Percentiles rank a stretch among this genome's conserved stretches.
Evolutionary conservation across 2,113 vertebrate genomes (phyloP).

Genomic region (Glaucomys volans): DNA sequence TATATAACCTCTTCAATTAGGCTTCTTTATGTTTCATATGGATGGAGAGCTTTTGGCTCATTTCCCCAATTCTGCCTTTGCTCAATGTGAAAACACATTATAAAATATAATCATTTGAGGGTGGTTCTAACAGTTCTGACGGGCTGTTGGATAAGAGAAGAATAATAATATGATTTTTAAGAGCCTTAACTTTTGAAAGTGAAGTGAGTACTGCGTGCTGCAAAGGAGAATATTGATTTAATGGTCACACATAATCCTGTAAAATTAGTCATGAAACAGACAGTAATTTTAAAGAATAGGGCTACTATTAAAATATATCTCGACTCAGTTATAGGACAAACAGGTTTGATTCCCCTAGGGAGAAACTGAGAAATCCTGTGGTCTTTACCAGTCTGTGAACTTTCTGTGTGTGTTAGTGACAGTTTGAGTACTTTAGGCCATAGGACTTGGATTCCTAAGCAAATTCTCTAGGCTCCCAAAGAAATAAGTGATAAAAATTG

Average conservation of each 20-base stretch:
- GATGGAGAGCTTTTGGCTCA: constrained; percentile 11
- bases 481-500: constrained; percentile 69
- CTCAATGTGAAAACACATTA: constrained; percentile 65
- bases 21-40: constrained; percentile 59
- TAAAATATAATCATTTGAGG: constrained; percentile 60
- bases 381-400: constrained; percentile 32
- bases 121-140: constrained; percentile 55
- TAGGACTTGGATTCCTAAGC: constrained; percentile 53
- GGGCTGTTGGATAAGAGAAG: constrained; percentile 40
- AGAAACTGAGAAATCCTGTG: constrained; percentile 27
- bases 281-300: constrained; percentile 72
- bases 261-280: constrained; percentile 77
- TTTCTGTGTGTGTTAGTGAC: constrained; percentile 46
- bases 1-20: constrained; percentile 2
- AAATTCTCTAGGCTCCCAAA: constrained; percentile 62
- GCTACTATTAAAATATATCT: constrained; percentile 56
- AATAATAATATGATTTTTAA: constrained; percentile 53
- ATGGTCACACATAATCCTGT: constrained; percentile 63
- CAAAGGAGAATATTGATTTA: constrained; percentile 69
- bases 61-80: constrained; percentile 64
- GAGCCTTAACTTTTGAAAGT: constrained; percentile 43
- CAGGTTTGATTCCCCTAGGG: constrained; percentile 24
- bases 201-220: neutral
- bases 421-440: constrained; percentile 48
- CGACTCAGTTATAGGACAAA: constrained; percentile 57